Evolutionary conservation across 23 tunicate genomes (phyloP).

Genomic region (Styela plicata): DNA sequence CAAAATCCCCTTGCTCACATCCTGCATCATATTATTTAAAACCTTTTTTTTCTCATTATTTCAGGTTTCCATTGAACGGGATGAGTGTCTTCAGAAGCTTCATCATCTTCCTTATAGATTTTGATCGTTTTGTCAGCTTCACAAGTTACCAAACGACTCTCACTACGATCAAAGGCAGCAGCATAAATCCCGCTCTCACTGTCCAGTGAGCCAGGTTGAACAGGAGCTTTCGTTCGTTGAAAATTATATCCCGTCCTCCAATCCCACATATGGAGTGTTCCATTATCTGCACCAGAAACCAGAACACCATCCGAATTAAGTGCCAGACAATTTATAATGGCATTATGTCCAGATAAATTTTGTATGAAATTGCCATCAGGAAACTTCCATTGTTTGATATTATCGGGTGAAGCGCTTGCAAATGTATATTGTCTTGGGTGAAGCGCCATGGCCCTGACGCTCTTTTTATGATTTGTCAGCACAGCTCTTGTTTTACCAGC

Average conservation of each 20-base stretch:
- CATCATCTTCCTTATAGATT: conserved; percentile 95
- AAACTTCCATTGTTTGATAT: conserved; percentile 99
- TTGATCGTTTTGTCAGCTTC: conserved; percentile 99
- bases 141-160: conserved; percentile 86
- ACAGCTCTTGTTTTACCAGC: conserved; percentile 88
- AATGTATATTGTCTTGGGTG: conserved; percentile 98
- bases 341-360: conserved; percentile 94
- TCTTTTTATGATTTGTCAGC: conserved; percentile 96
- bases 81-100: conserved; percentile 92
- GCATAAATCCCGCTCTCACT: conserved; percentile 97
- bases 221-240: conserved; percentile 96
- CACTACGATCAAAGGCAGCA: conserved; percentile 86
- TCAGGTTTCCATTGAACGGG: conserved; percentile 97
- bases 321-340: conserved; percentile 91
- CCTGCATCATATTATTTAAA: no score
- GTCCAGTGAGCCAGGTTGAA: conserved; percentile 97
- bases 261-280: conserved; percentile 93
- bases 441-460: conserved; percentile 80
- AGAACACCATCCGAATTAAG: conserved; percentile 96
- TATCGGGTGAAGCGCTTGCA: conserved; percentile 98
- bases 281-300: conserved; percentile 99
- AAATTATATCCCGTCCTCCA: conserved; percentile 98
- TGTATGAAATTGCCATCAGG: conserved; percentile 98
- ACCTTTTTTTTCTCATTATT: conserved; percentile 80
- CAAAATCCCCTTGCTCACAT: no score